phyloP scores from a whole-genome alignment of 2,888 invertebrate genomes.

The Agriopis marginaria region DNA sequence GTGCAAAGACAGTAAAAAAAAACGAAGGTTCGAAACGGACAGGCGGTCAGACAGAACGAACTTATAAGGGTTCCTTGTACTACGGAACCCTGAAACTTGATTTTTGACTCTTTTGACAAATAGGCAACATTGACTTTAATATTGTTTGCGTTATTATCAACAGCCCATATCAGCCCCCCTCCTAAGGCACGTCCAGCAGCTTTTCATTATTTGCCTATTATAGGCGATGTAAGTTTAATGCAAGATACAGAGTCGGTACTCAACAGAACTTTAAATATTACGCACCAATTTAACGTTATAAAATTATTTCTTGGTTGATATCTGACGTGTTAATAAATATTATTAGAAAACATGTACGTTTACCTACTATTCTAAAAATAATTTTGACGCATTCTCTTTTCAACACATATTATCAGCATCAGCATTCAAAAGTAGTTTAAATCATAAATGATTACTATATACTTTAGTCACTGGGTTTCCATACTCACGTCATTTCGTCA shows the following conservation, averaged over 20 bases:
- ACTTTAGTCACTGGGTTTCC: not conserved
- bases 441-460: conserved; percentile 6
- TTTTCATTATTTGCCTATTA: conserved; percentile 1
- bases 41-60: too few relatives aligned
- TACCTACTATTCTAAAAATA: conserved; percentile 7
- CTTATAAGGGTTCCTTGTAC: too few relatives aligned
- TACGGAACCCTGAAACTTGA: too few relatives aligned
- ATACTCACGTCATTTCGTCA: conserved; percentile 1
- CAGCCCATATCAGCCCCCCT: not conserved
- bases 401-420: not conserved
- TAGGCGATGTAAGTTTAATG: not conserved
- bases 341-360: conserved; percentile 4
- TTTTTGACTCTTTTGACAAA: too few relatives aligned
- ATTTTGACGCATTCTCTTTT: conserved; percentile 9
- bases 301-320: conserved; percentile 24
- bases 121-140: too few relatives aligned
- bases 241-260: conserved; percentile 1
- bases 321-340: conserved; percentile 4
- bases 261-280: conserved; percentile 5
- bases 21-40: too few relatives aligned
- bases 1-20: too few relatives aligned
- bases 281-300: conserved; percentile 11
- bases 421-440: conserved; percentile 6
- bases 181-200: not conserved
- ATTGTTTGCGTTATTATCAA: too few relatives aligned